Evolutionary conservation across 2,888 invertebrate species (phyloP).

Genomic region (Yponomeuta evonymella): DNA sequence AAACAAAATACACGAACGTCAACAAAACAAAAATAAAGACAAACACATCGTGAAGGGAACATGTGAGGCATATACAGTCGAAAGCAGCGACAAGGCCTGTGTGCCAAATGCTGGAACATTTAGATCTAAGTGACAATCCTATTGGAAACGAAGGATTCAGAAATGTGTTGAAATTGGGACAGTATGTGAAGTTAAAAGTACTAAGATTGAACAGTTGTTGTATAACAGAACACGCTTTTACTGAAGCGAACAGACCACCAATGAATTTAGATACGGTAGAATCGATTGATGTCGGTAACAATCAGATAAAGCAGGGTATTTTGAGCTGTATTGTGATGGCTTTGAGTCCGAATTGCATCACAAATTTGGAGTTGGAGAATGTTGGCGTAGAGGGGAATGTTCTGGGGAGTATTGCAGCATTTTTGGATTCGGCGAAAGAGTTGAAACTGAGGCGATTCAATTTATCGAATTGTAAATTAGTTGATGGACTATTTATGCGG

Average conservation of each 20-base stretch:
- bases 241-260: constrained; percentile 43
- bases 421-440: constrained; percentile 73
- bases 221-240: constrained; percentile 47
- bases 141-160: constrained; percentile 73
- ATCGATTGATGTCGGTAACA: constrained; percentile 79
- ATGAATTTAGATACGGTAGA: constrained; percentile 71
- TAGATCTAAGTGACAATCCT: constrained; percentile 85
- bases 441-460: constrained; percentile 68
- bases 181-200: constrained; percentile 49
- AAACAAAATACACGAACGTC: no score
- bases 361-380: constrained; percentile 72
- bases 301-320: constrained; percentile 67
- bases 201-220: constrained; percentile 53
- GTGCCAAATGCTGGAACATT: constrained; percentile 67
- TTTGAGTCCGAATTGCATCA: constrained; percentile 73
- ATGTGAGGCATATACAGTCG: no score
- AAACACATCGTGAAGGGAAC: no score
- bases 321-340: constrained; percentile 69
- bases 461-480: constrained; percentile 76
- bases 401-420: constrained; percentile 63
- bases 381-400: constrained; percentile 55
- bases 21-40: no score
- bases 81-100: constrained; percentile 37
- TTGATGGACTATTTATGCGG: constrained; percentile 78
- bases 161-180: constrained; percentile 48